Base-by-base conservation (phyloP, 2,888 invertebrate genomes). In the Didymodactylos carnosus region DNA sequence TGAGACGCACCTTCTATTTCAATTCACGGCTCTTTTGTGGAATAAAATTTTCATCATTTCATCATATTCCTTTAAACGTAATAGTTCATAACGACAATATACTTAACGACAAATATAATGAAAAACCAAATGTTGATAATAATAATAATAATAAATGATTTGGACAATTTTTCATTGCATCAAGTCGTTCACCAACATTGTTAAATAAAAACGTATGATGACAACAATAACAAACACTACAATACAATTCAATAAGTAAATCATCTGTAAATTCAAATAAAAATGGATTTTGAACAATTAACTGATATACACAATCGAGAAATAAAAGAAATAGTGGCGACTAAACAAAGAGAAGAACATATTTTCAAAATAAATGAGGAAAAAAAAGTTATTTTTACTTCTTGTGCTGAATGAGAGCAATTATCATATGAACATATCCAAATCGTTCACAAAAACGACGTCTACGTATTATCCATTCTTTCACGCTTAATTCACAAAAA, bases 261-360 rank as follows among this genome's bases (percentile, higher is more conserved):
- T 62, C 29, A 4, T 62, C 62, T 7, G 19, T 62, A 35, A 62
- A 62, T 29, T 62, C 62, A 29, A 62, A 62, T 62, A 19, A 29
- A 62, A 62, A 62, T 62, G 62, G 62, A 62, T 62, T 62, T 35
- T 62, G 62, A 62, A 35, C 35, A 19, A 62, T 62, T 29, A 62
- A 35, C 35, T 62, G 62, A 62, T 62, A n/a, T 19, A 62, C 7
- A 35, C 62, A 62, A 62, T 62, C 62, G 4, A 62, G 62, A 62
- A 62, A 62, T 3, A 62, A 35, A 62, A 62, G 62, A 35, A 62
- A 62, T 7, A 62, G 29, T n/a, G 62, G 62, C n/a, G 91, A 88
- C 84, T 90, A 87, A 76, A 87, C 81, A 41, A 39, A 70, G 29
- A 69, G 35, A n/a, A 71, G 27, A 39, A 35, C 70, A 70, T n/a